phyloP scores from a whole-genome alignment of 2,888 invertebrate genomes.

The Cactoblastis cactorum region DNA sequence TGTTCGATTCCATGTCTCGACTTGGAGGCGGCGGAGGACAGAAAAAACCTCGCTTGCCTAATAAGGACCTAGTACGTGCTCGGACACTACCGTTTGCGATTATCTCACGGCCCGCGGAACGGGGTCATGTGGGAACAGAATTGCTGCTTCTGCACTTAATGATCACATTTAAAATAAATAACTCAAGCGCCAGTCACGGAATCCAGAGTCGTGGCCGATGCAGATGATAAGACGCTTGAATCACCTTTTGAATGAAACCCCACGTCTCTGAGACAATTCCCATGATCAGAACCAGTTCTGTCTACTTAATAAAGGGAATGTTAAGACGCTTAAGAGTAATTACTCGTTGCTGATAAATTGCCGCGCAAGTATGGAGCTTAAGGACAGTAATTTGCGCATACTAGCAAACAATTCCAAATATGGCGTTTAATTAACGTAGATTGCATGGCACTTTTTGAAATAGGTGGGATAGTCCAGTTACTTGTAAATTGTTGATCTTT shows the following conservation, averaged over 20 bases:
- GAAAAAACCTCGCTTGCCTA: constrained; percentile 61
- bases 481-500: background rate
- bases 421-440: constrained; percentile 39
- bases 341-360: constrained; percentile 14
- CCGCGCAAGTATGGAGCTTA: constrained; percentile 26
- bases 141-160: constrained; percentile 54
- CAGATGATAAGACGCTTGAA: constrained; percentile 48
- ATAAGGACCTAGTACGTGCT: constrained; percentile 70
- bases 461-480: constrained; percentile 4
- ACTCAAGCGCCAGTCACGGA: constrained; percentile 50
- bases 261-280: constrained; percentile 38
- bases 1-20: constrained; percentile 48
- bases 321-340: constrained; percentile 23
- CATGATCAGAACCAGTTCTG: constrained; percentile 37
- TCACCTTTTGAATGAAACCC: constrained; percentile 32
- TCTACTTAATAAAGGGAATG: constrained; percentile 38
- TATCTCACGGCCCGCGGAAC: constrained; percentile 69
- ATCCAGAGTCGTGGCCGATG: constrained; percentile 51
- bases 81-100: constrained; percentile 69
- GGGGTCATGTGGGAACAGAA: constrained; percentile 69
- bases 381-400: constrained; percentile 43
- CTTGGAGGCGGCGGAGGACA: constrained; percentile 38
- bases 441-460: constrained; percentile 8
- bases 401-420: constrained; percentile 37
- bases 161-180: constrained; percentile 50